phyloP scores from a whole-genome alignment of 37 sponge, comb jelly and placozoan genomes.

The Halisarca cf. caerulea region DNA sequence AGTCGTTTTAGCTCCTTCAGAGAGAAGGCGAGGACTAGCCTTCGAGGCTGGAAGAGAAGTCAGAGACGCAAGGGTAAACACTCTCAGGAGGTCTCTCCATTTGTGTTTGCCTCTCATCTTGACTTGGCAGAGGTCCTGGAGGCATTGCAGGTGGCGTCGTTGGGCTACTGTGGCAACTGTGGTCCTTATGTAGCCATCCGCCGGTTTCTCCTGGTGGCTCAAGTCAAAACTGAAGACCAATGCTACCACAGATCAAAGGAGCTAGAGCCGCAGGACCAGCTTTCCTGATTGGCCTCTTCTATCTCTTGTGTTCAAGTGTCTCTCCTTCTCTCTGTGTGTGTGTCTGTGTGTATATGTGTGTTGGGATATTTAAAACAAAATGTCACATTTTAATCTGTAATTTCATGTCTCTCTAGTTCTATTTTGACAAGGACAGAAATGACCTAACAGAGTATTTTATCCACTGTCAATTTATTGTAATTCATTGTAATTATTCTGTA shows the following conservation, averaged over 20 bases:
- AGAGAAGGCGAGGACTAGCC: slow-evolving; percentile 3
- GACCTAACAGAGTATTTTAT: too few species aligned
- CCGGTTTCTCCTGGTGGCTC: neutral
- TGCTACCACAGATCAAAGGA: neutral
- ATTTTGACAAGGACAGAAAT: too few species aligned
- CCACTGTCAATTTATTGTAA: too few species aligned
- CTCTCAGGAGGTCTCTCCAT: neutral
- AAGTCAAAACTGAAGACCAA: neutral
- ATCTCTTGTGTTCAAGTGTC: neutral
- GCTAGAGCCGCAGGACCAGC: neutral
- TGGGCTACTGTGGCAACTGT: neutral
- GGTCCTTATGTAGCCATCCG: slow-evolving; percentile 11
- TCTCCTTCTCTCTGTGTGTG: neutral
- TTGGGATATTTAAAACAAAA: neutral
- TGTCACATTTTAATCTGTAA: neutral
- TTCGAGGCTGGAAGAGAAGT: neutral
- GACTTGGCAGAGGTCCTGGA: neutral
- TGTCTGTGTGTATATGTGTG: neutral
- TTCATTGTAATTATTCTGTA: too few species aligned
- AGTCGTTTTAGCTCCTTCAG: slow-evolving; percentile 19
- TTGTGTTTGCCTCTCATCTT: neutral
- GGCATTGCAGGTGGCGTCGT: neutral
- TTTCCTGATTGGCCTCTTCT: neutral
- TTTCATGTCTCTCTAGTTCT: neutral
- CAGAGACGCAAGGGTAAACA: neutral